Evolutionary conservation across 1,140 invertebrate species (phyloP).

Genomic region (Drosophila rufa): DNA sequence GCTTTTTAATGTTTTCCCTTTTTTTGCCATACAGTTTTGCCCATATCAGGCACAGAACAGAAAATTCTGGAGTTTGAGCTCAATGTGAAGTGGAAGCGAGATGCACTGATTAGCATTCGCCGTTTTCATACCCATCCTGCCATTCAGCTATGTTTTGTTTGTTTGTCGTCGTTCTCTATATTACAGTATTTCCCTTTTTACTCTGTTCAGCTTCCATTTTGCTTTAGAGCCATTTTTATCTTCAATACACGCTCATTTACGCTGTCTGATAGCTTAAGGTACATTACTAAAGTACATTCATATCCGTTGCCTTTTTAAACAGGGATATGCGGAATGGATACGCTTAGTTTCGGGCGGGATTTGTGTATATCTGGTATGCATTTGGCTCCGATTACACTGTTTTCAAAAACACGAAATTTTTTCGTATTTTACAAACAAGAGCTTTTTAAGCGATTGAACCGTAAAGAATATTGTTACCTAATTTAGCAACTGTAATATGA

Average conservation of each 20-base stretch:
- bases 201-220: constrained; percentile 24
- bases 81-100: constrained; percentile 26
- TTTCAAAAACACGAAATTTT: too few relatives aligned
- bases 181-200: constrained; percentile 15
- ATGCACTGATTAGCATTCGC: constrained; percentile 20
- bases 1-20: constrained; percentile 7
- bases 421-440: too few relatives aligned
- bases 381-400: constrained; percentile 35
- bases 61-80: constrained; percentile 46
- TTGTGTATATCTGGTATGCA: constrained; percentile 38
- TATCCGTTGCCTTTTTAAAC: constrained; percentile 72
- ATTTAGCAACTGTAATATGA: too few relatives aligned
- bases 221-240: constrained; percentile 67
- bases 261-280: constrained; percentile 77
- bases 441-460: too few relatives aligned
- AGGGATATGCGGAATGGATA: constrained; percentile 35
- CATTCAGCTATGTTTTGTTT: constrained; percentile 77
- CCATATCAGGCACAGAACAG: constrained; percentile 59
- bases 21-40: constrained; percentile 68
- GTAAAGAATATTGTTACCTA: too few relatives aligned
- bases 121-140: constrained; percentile 43
- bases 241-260: constrained; percentile 81
- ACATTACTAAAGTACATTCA: constrained; percentile 57
- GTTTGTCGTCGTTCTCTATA: constrained; percentile 47
- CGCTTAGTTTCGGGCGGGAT: constrained; percentile 34